These are phyloP conservation scores for Lagorchestes hirsutus DNA, from an alignment of 2,797 vertebrate genomes.

Conservation along the genomic window DNA sequence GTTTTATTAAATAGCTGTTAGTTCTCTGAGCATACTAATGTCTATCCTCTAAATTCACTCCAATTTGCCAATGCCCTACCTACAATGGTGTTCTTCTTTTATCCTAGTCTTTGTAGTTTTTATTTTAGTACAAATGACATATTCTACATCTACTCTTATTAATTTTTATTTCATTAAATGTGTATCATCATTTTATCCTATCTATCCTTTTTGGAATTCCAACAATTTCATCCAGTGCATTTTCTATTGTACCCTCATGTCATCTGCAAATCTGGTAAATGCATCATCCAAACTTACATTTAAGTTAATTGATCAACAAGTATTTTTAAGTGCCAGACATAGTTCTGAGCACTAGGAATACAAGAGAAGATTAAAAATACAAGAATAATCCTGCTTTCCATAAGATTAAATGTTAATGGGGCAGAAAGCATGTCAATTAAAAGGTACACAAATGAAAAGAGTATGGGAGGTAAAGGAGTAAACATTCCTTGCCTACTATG, in stretches of 20 bases:
- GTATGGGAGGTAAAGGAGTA: not conserved
- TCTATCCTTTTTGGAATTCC: not conserved
- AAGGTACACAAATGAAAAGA: not conserved
- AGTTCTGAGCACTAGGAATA: not conserved
- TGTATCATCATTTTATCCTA: not conserved
- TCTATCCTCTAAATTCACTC: not conserved
- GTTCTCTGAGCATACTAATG: not conserved
- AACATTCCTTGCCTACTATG: not conserved
- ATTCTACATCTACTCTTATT: not conserved
- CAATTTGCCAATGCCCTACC: not conserved
- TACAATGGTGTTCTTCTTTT: not conserved
- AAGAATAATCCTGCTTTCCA: not conserved
- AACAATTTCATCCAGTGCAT: not conserved
- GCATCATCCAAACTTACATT: too few relatives aligned
- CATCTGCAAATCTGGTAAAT: too few relatives aligned
- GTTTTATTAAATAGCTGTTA: not conserved
- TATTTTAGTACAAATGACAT: not conserved
- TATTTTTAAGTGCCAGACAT: not conserved
- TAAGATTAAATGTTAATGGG: not conserved
- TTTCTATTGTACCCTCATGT: not conserved
- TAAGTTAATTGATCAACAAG: not conserved
- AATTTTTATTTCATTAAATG: not conserved
- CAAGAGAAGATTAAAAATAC: not conserved
- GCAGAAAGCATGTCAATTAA: not conserved
- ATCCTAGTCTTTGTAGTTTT: not conserved